phyloP scores from a whole-genome alignment of 1,140 invertebrate genomes.

The Calliopsis andreniformis region DNA sequence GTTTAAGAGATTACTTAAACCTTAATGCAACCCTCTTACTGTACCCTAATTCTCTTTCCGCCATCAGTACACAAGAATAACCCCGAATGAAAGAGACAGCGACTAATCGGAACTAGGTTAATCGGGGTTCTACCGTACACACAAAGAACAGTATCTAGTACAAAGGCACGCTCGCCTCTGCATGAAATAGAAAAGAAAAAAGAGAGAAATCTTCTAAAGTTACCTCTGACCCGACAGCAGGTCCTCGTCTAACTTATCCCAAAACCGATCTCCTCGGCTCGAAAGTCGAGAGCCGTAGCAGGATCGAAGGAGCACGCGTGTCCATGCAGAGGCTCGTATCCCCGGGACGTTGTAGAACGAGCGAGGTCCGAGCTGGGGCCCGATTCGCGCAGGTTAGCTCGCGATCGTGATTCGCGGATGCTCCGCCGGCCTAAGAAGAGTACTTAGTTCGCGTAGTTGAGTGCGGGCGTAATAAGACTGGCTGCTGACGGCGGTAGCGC shows the following conservation, averaged over 20 bases:
- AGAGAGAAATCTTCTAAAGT: constrained; percentile 40
- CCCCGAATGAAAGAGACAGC: too few relatives aligned
- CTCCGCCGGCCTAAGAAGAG: constrained; percentile 53
- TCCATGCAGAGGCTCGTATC: neutral
- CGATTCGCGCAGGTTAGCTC: constrained; percentile 5
- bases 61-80: too few relatives aligned
- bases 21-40: too few relatives aligned
- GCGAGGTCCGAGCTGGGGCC: neutral
- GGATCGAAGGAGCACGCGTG: neutral
- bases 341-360: neutral
- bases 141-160: neutral
- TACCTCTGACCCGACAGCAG: constrained; percentile 29
- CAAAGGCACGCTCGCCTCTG: constrained; percentile 14
- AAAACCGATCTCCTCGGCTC: neutral
- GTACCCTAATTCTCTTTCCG: too few relatives aligned
- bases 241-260: constrained; percentile 16
- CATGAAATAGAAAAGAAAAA: too few relatives aligned
- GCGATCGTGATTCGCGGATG: constrained; percentile 14
- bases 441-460: constrained; percentile 71
- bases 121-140: too few relatives aligned
- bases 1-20: too few relatives aligned
- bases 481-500: constrained; percentile 68
- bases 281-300: neutral
- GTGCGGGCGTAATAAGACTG: constrained; percentile 73
- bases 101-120: too few relatives aligned